Conservation (phyloP, 2,113 vertebrate species). For the Tetrao urogallus region DNA sequence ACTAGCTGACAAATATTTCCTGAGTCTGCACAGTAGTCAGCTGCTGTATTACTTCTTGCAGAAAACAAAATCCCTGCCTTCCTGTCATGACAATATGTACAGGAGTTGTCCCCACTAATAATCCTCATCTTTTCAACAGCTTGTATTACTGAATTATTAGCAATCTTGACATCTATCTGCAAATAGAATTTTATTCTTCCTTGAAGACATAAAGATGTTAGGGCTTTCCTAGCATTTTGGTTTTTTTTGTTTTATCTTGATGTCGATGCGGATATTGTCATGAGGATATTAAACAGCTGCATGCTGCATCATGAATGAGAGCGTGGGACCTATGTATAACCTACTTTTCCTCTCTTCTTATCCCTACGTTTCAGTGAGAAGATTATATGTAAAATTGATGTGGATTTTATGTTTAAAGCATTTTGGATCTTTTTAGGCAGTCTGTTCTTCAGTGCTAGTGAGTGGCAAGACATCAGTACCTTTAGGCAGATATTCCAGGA, state of each 20-base stretch:
- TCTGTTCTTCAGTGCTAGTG: neutral
- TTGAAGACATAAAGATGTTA: neutral
- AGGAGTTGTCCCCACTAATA: neutral
- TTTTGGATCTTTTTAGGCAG: neutral
- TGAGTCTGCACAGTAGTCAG: neutral
- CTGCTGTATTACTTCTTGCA: neutral
- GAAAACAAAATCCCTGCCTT: neutral
- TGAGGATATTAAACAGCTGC: neutral
- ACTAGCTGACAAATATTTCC: slow-evolving; percentile 9
- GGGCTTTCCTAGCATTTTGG: neutral
- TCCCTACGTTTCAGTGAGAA: neutral
- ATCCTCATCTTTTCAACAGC: neutral
- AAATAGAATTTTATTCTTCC: neutral
- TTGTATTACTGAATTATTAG: neutral
- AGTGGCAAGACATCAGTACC: neutral
- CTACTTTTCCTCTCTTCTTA: neutral
- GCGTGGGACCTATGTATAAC: neutral
- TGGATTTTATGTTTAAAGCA: slow-evolving; percentile 3
- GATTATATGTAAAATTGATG: neutral
- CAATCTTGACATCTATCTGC: neutral
- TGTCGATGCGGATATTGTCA: neutral
- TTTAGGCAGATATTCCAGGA: neutral
- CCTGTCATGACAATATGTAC: neutral
- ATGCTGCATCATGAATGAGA: neutral
- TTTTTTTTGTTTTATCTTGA: neutral